Percentiles rank a stretch among this genome's conserved stretches.
These are phyloP conservation scores for Drosophila anomelani DNA, from an alignment of 2,888 invertebrate genomes.

Conservation along the genomic window DNA sequence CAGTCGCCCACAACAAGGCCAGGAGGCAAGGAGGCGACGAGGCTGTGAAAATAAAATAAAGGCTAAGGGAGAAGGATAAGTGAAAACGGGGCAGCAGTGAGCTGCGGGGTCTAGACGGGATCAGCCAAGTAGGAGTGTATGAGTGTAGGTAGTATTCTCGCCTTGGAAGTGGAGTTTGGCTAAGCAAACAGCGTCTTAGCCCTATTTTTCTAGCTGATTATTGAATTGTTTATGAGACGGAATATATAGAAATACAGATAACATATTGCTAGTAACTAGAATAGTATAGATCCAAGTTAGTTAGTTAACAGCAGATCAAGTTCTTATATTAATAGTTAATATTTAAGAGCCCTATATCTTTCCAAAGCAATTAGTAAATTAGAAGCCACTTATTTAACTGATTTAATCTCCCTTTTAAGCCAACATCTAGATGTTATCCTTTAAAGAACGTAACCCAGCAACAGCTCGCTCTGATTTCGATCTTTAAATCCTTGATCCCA, in stretches of 20 bases:
- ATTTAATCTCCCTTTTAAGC: not conserved
- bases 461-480: conserved; percentile 6
- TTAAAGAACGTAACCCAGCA: conserved; percentile 8
- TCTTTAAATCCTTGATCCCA: conserved; percentile 17
- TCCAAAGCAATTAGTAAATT: not conserved
- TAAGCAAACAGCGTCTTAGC: not conserved
- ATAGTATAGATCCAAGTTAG: not conserved
- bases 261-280: no score
- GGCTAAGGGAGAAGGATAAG: conserved; percentile 66
- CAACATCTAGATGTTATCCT: conserved; percentile 10
- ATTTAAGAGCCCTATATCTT: not conserved
- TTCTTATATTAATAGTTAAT: not conserved
- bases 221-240: not conserved
- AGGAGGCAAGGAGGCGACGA: conserved; percentile 48
- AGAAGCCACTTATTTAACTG: not conserved
- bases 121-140: conserved; percentile 5
- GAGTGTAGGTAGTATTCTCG: not conserved
- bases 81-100: conserved; percentile 50
- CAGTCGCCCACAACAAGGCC: conserved; percentile 11
- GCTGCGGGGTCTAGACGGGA: conserved; percentile 24
- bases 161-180: not conserved
- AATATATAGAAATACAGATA: not conserved
- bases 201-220: not conserved
- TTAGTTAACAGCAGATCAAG: no score
- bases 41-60: conserved; percentile 78